These are phyloP conservation scores for Motacilla tschutschensis DNA, from an alignment of 2,113 vertebrate species.

Conservation along the genomic window DNA sequence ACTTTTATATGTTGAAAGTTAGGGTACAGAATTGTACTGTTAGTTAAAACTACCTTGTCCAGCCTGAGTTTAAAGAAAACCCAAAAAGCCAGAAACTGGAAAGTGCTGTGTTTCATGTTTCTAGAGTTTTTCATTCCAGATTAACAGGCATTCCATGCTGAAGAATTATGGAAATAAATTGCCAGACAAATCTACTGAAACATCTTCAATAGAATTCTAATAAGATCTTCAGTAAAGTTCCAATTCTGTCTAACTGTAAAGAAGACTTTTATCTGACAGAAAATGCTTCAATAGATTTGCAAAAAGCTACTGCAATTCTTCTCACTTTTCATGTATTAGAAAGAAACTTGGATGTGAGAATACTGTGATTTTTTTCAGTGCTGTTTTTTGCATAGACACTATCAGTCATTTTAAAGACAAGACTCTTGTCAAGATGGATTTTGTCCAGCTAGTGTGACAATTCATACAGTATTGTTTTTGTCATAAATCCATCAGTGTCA, in stretches of 20 bases:
- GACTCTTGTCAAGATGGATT: not conserved
- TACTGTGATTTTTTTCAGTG: fast-evolving
- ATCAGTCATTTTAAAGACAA: not conserved
- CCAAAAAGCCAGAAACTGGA: not conserved
- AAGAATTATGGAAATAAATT: not conserved
- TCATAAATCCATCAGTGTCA: not conserved
- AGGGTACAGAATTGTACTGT: not conserved
- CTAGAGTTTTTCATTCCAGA: not conserved
- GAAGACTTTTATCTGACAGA: not conserved
- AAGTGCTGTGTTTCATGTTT: not conserved
- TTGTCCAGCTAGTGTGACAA: not conserved
- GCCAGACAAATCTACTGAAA: not conserved
- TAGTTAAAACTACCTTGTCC: not conserved
- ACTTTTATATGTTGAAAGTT: not conserved
- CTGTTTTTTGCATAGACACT: not conserved
- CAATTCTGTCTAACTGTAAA: not conserved
- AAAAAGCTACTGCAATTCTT: not conserved
- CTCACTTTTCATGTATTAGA: not conserved
- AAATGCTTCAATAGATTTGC: not conserved
- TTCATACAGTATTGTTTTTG: not conserved
- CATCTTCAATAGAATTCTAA: not conserved
- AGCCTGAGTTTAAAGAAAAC: not conserved
- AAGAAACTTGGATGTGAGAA: not conserved
- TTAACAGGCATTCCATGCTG: not conserved
- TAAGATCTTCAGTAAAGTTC: not conserved